These are phyloP conservation scores for Prietella phreatophila DNA, from an alignment of 2,113 vertebrate genomes.

Conservation along the genomic window DNA sequence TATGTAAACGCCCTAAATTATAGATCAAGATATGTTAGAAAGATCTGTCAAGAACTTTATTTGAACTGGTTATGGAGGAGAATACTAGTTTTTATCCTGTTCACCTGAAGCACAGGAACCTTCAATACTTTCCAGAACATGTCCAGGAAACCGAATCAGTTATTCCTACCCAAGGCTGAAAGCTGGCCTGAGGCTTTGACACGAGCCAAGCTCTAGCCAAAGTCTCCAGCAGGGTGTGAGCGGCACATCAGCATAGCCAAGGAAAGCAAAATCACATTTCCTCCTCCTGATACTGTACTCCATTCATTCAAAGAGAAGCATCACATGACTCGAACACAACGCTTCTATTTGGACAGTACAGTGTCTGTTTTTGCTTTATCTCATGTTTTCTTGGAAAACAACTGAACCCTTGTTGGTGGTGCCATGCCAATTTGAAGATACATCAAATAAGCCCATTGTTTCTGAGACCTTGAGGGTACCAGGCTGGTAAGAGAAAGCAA, in stretches of 20 bases:
- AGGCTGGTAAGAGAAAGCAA: not conserved
- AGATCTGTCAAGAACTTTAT: not conserved
- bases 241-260: not conserved
- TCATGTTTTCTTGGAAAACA: slow-evolving; percentile 32
- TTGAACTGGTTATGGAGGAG: not conserved
- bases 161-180: not conserved
- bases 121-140: not conserved
- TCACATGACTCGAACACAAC: slow-evolving; percentile 21
- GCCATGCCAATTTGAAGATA: not conserved
- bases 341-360: not conserved
- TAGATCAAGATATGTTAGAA: not conserved
- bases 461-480: not conserved
- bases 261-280: not conserved
- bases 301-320: slow-evolving; percentile 9
- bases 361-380: slow-evolving; percentile 12
- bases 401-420: slow-evolving; percentile 8
- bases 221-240: not conserved
- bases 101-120: not conserved
- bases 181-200: not conserved
- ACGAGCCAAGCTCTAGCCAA: not conserved
- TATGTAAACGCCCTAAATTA: not conserved
- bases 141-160: not conserved
- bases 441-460: slow-evolving; percentile 35
- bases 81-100: not conserved
- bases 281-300: slow-evolving; percentile 5